These are phyloP conservation scores for Drosophila hydei DNA, from an alignment of 1,140 invertebrate species.

Conservation along the genomic window DNA sequence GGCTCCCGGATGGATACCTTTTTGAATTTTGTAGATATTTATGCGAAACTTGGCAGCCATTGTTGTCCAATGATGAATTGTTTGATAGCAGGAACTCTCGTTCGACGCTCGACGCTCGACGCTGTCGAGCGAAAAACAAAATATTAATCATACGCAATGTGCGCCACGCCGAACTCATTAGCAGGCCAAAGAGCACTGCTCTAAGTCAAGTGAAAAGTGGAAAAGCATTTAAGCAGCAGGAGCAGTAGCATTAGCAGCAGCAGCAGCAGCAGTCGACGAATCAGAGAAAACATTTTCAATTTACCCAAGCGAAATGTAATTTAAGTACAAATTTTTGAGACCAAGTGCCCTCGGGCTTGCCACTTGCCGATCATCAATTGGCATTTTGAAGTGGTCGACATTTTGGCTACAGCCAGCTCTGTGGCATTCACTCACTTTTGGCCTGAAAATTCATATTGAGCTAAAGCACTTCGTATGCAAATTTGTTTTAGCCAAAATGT, in stretches of 20 bases:
- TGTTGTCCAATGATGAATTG: conserved; percentile 50
- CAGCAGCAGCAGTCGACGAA: conserved; percentile 4
- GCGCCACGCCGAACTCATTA: conserved; percentile 36
- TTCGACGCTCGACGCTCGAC: too few relatives aligned
- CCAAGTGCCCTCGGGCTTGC: conserved; percentile 25
- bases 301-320: conserved; percentile 52
- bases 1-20: conserved; percentile 17
- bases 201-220: conserved; percentile 11
- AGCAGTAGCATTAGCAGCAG: too few relatives aligned
- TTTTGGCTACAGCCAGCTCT: conserved; percentile 8
- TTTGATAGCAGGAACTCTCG: conserved; percentile 12
- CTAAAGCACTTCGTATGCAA: conserved; percentile 58
- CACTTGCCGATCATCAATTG: conserved; percentile 38
- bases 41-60: conserved; percentile 41
- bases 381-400: conserved; percentile 38
- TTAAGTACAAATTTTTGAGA: conserved; percentile 46
- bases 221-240: conserved; percentile 38
- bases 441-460: conserved; percentile 56
- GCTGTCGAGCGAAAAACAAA: conserved; percentile 30
- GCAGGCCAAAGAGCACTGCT: not conserved
- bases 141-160: conserved; percentile 55
- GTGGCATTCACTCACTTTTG: not conserved
- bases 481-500: conserved; percentile 59
- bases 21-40: conserved; percentile 32
- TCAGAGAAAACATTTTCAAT: conserved; percentile 49